Percentiles rank a stretch among this genome's conserved stretches.
phyloP scores from a whole-genome alignment of 1,140 invertebrate genomes.

The Periplaneta americana region DNA sequence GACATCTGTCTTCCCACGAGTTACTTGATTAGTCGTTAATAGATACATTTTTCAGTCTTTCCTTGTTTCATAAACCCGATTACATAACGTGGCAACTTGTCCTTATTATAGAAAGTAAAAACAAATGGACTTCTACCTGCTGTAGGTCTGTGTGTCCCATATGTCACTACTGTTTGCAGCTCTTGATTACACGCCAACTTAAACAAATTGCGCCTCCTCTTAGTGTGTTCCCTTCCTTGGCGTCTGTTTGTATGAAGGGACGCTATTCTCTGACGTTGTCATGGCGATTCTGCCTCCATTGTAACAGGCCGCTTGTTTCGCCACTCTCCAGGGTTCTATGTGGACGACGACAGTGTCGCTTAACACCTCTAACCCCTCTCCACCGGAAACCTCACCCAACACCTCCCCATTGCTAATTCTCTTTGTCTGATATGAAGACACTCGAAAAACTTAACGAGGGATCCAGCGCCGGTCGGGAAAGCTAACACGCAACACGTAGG shows the following conservation, averaged over 20 bases:
- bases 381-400: neutral
- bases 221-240: neutral
- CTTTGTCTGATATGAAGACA: neutral
- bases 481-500: neutral
- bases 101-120: no score
- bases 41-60: no score
- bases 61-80: no score
- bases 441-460: neutral
- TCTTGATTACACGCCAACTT: neutral
- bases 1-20: no score
- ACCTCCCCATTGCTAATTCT: neutral
- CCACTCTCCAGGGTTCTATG: neutral
- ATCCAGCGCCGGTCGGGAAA: neutral
- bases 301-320: neutral
- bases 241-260: neutral
- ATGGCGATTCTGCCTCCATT: neutral
- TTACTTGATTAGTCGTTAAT: no score
- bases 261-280: neutral
- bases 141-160: neutral
- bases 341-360: neutral
- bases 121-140: neutral
- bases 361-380: neutral
- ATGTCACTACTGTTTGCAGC: neutral
- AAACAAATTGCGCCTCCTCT: neutral
- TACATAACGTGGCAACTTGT: no score